A percentile compares a stretch with the other conserved stretches of the same genome.
Evolutionary conservation across 1,140 invertebrate species (phyloP).

Genomic region (Druon quercuslanigerum): DNA sequence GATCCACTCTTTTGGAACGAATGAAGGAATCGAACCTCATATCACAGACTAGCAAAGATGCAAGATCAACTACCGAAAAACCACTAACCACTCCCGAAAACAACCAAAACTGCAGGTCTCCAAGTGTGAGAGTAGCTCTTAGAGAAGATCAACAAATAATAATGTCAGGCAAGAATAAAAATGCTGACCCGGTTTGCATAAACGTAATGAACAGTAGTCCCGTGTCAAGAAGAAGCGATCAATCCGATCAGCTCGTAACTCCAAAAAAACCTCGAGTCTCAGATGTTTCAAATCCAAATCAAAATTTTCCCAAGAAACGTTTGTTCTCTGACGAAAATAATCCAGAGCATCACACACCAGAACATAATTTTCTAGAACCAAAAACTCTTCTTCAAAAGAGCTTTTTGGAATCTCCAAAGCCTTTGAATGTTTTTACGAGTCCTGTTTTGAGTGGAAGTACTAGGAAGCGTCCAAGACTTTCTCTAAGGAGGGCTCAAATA

Average conservation of each 20-base stretch:
- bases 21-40: neutral
- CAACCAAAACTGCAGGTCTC: slow-evolving; percentile 30
- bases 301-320: slow-evolving; percentile 36
- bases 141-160: slow-evolving; percentile 44
- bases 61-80: neutral
- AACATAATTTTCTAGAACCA: slow-evolving; percentile 1
- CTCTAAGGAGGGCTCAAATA: slow-evolving; percentile 20
- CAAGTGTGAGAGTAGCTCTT: slow-evolving; percentile 36
- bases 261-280: neutral
- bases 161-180: slow-evolving; percentile 38
- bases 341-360: neutral
- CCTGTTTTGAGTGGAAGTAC: slow-evolving; percentile 34
- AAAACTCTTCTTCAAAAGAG: too few relatives aligned
- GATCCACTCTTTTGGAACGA: too few relatives aligned
- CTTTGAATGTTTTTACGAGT: neutral
- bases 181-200: slow-evolving; percentile 38
- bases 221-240: neutral
- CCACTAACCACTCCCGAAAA: neutral
- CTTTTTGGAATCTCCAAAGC: too few relatives aligned
- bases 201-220: slow-evolving; percentile 36
- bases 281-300: slow-evolving; percentile 17
- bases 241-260: neutral
- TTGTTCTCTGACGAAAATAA: slow-evolving; percentile 42
- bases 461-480: neutral
- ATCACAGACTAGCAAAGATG: neutral